Conservation (phyloP, 1,140 invertebrate genomes). For the Epicauta chinensis region DNA sequence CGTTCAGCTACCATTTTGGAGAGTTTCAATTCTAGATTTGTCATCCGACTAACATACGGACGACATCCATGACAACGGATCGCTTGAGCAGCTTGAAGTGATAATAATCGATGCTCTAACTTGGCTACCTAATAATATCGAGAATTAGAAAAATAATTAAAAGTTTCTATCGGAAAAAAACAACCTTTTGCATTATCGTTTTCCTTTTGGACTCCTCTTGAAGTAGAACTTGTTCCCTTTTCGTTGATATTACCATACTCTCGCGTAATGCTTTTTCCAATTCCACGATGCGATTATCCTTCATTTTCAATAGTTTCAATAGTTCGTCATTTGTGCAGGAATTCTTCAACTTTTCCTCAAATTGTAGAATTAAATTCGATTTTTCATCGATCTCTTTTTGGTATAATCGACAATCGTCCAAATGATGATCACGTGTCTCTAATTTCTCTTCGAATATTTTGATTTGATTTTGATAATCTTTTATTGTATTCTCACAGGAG, state of each 20-base stretch:
- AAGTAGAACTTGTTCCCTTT: constrained; percentile 57
- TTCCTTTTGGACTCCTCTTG: constrained; percentile 53
- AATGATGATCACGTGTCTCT: too few relatives aligned
- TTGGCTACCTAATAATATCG: constrained; percentile 69
- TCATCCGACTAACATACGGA: constrained; percentile 52
- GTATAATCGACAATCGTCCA: constrained; percentile 13
- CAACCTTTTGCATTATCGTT: constrained; percentile 56
- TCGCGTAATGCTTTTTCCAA: constrained; percentile 71
- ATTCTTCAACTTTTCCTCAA: constrained; percentile 12
- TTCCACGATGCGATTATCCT: constrained; percentile 58
- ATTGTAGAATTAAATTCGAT: constrained; percentile 11
- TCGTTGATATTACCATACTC: constrained; percentile 56
- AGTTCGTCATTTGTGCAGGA: constrained; percentile 1
- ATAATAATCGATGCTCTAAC: constrained; percentile 61
- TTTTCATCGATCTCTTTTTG: constrained; percentile 28
- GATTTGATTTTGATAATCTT: constrained; percentile 24
- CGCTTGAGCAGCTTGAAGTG: constrained; percentile 59
- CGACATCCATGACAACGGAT: constrained; percentile 61
- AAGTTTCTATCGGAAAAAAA: constrained; percentile 19
- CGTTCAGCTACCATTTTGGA: constrained; percentile 53
- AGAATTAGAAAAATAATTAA: too few relatives aligned
- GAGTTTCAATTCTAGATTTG: constrained; percentile 53
- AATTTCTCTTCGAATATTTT: constrained; percentile 30
- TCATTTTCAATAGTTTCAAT: constrained; percentile 8
- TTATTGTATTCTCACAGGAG: constrained; percentile 21